Conservation (phyloP, 2,113 vertebrate genomes). For the Alaudala cheleensis region DNA sequence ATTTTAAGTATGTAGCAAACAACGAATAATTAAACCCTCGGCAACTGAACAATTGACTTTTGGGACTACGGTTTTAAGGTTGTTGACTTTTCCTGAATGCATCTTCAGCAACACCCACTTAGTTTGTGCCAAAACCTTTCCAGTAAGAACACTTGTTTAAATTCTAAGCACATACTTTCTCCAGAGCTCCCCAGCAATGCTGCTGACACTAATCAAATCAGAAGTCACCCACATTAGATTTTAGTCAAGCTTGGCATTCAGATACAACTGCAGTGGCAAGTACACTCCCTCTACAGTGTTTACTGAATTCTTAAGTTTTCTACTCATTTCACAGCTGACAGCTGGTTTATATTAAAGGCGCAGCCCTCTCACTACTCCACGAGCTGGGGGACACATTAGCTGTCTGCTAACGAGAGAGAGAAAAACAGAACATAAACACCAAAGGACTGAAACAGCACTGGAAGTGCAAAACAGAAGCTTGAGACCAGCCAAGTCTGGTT, state of each 20-base stretch:
- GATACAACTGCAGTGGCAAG: not conserved
- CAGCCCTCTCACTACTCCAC: not conserved
- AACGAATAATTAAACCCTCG: not conserved
- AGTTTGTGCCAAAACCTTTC: not conserved
- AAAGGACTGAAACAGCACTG: not conserved
- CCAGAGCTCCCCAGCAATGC: not conserved
- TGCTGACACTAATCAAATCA: constrained; percentile 4
- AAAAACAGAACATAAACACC: not conserved
- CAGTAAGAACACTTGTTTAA: not conserved
- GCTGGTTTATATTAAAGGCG: not conserved
- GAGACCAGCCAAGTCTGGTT: not conserved
- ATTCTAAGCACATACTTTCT: not conserved
- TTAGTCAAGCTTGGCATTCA: not conserved
- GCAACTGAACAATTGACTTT: not conserved
- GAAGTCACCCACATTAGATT: not conserved
- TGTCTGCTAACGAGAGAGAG: not conserved
- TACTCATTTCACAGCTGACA: constrained; percentile 20
- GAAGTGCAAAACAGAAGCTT: not conserved
- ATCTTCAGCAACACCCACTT: not conserved
- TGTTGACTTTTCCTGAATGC: not conserved
- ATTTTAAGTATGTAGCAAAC: not conserved
- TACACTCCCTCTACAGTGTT: not conserved
- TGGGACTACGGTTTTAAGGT: not conserved
- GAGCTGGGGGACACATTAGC: not conserved
- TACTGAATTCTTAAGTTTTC: not conserved